Evolutionary conservation across 2,888 invertebrate genomes (phyloP).

Genomic region (Nomada hirtipes): DNA sequence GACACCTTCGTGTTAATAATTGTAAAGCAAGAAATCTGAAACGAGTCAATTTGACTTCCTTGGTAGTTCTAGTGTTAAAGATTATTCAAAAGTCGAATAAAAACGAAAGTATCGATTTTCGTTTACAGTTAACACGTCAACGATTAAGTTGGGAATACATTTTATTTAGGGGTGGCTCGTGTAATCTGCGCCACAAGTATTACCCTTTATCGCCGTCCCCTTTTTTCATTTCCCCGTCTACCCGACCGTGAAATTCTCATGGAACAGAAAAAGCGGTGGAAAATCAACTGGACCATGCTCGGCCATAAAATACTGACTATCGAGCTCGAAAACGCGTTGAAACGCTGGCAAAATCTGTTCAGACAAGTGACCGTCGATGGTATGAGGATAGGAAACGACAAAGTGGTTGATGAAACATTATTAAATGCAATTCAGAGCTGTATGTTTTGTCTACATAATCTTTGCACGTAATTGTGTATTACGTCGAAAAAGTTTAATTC

Average conservation of each 20-base stretch:
- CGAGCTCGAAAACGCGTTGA: constrained; percentile 3
- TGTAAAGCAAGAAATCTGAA: too few species aligned
- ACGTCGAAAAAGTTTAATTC: too few species aligned
- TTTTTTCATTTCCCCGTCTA: constrained; percentile 21
- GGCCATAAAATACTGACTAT: constrained; percentile 34
- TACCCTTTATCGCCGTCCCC: not conserved
- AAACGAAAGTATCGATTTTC: not conserved
- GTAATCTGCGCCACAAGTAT: constrained; percentile 8
- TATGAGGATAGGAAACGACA: not conserved
- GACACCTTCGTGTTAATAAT: too few species aligned
- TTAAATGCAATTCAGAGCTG: not conserved
- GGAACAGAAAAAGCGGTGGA: not conserved
- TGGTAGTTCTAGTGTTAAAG: too few species aligned
- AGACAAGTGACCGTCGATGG: not conserved
- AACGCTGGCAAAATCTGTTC: constrained; percentile 32
- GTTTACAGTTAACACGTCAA: not conserved
- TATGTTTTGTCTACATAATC: too few species aligned
- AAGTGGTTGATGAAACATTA: constrained; percentile 14
- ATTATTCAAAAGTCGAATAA: too few species aligned
- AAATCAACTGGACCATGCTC: constrained; percentile 17
- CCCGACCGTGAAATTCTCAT: constrained; percentile 39
- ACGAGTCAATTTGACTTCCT: too few species aligned
- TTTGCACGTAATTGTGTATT: too few species aligned
- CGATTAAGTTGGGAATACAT: not conserved
- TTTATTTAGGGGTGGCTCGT: not conserved